Base-by-base conservation (phyloP, 1,140 invertebrate genomes). In the Microplitis mediator region DNA sequence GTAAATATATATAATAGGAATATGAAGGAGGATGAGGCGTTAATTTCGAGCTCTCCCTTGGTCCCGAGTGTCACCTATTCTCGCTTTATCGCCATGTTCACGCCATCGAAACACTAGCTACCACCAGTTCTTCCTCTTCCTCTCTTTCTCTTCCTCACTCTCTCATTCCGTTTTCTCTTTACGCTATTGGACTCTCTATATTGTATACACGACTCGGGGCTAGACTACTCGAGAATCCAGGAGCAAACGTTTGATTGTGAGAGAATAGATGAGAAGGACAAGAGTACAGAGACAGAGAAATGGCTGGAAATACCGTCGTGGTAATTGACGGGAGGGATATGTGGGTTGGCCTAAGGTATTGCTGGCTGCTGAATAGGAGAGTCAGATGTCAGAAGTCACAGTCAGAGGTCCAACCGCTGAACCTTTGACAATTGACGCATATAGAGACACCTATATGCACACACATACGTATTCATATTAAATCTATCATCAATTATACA, bases 281-380 rank as follows among this genome's bases (percentile, higher is more conserved):
- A 66, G 64, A 66, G 39, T 11, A 45, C 39, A 23, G 14, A 14
- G 52, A 31, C 5, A 16, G 45, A 50, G 36, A 45, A 65, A 45
- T 39, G 63, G 45, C 63, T 65, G 63, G 61, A 64, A 71, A 71
- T 71, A 64, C 50, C 50, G 50, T 34, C 14, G 69, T 16, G 50
- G 69, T 71, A 71, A 71, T 71, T 71, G 45, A 65, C 69, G 69
- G 61, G 16, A 65, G 69, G 45, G 62, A 71, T 65, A 50, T 71
- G 31, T 6, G 23, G 4, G 61, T 9, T 23, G 23, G 23, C 23
- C 35, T 69, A 36, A 58, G 4, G 56, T 54, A 68, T 60, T 69
- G 58, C 54, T 60, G 16, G 23, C 23, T 23, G 23, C 23, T 23
- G 23, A 23, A 60, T 35, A 14, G 32, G 51, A 63, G 60, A 62